phyloP scores from a whole-genome alignment of 2,113 vertebrate species.

The Proterorhinus semilunaris region DNA sequence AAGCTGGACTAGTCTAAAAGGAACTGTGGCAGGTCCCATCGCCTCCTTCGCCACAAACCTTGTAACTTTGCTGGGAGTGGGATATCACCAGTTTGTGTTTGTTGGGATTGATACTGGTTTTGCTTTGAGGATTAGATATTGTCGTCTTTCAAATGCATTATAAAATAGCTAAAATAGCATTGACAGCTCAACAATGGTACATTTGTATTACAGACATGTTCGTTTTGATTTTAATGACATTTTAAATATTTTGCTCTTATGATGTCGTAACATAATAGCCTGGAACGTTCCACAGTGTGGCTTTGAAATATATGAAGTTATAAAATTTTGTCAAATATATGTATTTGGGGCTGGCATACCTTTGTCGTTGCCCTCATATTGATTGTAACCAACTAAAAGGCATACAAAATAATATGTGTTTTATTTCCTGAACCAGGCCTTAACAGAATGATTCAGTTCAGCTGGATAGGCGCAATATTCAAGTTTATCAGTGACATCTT shows the following conservation, averaged over 20 bases:
- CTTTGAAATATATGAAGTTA: background rate
- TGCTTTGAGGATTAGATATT: no score
- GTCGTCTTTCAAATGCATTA: no score
- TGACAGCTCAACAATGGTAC: no score
- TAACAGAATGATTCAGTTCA: background rate
- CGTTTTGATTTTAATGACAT: no score
- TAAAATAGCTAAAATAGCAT: no score
- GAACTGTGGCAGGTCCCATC: background rate
- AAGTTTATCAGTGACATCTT: background rate
- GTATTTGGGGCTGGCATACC: background rate
- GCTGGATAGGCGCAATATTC: background rate
- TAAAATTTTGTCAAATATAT: slow-evolving; percentile 1
- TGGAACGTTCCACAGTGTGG: no score
- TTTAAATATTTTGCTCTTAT: no score
- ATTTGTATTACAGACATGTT: no score
- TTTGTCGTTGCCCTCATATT: background rate
- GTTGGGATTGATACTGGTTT: no score
- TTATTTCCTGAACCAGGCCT: background rate
- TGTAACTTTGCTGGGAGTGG: no score
- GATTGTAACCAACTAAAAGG: background rate
- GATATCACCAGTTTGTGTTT: no score
- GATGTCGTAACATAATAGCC: no score
- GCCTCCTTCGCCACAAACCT: background rate
- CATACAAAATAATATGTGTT: background rate
- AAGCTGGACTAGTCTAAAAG: slow-evolving; percentile 27